Evolutionary conservation across 2,888 invertebrate genomes (phyloP), one percentile per base, ranked within the genome.

Genomic region (Crocallis elinguaria): DNA sequence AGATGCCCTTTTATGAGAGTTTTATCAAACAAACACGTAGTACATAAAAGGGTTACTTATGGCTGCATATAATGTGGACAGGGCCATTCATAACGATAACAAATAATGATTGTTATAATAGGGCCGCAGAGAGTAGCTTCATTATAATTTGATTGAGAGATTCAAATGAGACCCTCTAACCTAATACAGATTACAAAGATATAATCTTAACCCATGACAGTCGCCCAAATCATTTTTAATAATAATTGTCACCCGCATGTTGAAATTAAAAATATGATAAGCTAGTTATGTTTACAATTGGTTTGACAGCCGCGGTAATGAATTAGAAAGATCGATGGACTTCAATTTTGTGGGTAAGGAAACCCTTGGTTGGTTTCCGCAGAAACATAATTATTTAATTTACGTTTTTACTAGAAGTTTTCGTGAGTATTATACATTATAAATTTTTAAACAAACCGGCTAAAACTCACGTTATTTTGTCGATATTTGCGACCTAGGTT

Each of bases 161-260:
- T n/a, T n/a, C n/a, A 30, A 49, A 54, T 36, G 12, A 25, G 44
- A 30, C 39, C 14, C 35, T 48, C 23, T 11, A 25, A 49, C 32
- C 25, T 11, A 11, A 33, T 53, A 35, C 21, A 46, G 43, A 38
- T 37, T 21, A 33, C 11, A 16, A 12, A 29, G 54, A 54, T 54
- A 30, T 35, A 5, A 52, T 52, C 36, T 46, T 3, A 36, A 33
- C 35, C 7, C 12, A 25, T 13, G 12, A 53, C 32, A 32, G 46
- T 42, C 30, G 25, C 30, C 41, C 7, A 48, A 43, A 49, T 29
- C 38, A 21, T 19, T 35, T 45, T 30, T 52, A 30, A 39, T 46
- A 37, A 44, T 50, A 19, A 39, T 36, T 46, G 32, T 36, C 36
- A 46, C 52, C 52, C 52, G 52, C 52, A 52, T 52, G 38, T 27